A percentile compares a stretch with the other conserved stretches of the same genome.
These are phyloP conservation scores for Sapajus apella DNA, from an alignment of 2,113 vertebrate genomes.

Conservation along the genomic window DNA sequence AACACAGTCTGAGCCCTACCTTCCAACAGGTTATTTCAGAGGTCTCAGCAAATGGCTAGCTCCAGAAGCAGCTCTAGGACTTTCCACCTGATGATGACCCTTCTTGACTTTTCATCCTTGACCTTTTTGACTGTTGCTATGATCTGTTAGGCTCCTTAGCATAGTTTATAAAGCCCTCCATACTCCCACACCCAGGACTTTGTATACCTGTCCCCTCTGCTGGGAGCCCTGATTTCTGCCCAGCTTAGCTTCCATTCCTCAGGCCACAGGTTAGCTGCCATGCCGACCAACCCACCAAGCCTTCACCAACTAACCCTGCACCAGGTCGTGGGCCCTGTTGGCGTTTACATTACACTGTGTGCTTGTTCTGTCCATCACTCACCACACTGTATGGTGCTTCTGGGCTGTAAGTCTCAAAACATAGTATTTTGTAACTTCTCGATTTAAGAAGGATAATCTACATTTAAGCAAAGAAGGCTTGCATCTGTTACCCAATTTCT, in stretches of 20 bases:
- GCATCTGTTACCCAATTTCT: background rate
- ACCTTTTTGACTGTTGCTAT: background rate
- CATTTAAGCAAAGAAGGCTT: background rate
- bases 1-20: background rate
- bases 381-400: background rate
- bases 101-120: background rate
- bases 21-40: background rate
- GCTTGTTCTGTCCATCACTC: accelerated
- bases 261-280: background rate
- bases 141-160: background rate
- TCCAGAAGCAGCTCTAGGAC: background rate
- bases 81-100: background rate
- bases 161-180: background rate
- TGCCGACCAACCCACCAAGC: background rate
- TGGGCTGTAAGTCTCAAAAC: background rate
- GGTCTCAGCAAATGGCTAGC: background rate
- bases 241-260: background rate
- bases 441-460: background rate
- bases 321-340: accelerated
- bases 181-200: background rate
- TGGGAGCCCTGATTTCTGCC: background rate
- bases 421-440: background rate
- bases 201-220: background rate
- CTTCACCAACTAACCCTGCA: accelerated
- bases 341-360: accelerated